These are phyloP conservation scores for Amazona vittata DNA, from an alignment of 2,113 vertebrate genomes.

Conservation along the genomic window DNA sequence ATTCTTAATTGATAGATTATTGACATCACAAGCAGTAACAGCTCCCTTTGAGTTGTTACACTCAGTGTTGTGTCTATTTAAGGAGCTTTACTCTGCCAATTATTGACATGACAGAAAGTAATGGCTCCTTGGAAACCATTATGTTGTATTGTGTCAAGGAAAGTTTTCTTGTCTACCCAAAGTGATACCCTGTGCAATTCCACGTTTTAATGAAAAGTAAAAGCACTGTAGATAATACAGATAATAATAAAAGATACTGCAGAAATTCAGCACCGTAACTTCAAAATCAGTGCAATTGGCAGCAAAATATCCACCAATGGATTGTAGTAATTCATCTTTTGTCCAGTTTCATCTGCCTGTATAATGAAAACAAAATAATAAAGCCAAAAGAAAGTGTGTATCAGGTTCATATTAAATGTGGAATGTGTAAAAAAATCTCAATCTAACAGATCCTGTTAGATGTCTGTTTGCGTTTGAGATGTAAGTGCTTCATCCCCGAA, in stretches of 20 bases:
- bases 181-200: background rate
- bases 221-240: background rate
- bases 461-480: background rate
- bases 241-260: background rate
- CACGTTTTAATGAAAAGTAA: background rate
- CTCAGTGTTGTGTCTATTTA: background rate
- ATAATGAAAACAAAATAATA: background rate
- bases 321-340: background rate
- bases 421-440: background rate
- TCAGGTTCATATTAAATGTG: background rate
- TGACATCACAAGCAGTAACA: conserved; percentile 8
- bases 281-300: background rate
- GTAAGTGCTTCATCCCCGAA: background rate
- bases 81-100: conserved; percentile 24
- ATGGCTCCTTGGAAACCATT: conserved; percentile 25
- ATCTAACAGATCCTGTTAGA: background rate
- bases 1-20: conserved; percentile 66
- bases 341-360: background rate
- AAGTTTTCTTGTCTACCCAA: background rate
- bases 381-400: background rate
- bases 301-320: background rate
- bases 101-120: conserved; percentile 1
- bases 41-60: conserved; percentile 25
- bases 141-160: background rate
- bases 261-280: background rate